A percentile compares a stretch with the other conserved stretches of the same genome.
Conservation (phyloP, 1,140 invertebrate genomes). For the Anoplophora glabripennis region DNA sequence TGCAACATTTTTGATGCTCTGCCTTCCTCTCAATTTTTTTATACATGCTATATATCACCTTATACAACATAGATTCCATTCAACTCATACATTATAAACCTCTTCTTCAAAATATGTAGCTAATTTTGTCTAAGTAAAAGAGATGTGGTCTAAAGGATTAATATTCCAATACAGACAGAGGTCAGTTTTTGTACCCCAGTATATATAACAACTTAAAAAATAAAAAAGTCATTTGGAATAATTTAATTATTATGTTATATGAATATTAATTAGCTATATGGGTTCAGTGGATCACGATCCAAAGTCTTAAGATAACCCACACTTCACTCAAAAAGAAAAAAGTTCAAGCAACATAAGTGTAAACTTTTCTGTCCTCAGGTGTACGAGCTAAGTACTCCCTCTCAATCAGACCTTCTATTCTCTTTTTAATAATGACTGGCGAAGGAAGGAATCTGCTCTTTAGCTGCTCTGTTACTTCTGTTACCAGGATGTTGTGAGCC, state of each 20-base stretch:
- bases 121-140: too few species aligned
- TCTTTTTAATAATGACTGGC: constrained; percentile 97
- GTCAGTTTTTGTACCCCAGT: too few species aligned
- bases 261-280: constrained; percentile 17
- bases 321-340: constrained; percentile 14
- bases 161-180: too few species aligned
- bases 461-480: constrained; percentile 97
- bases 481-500: constrained; percentile 90
- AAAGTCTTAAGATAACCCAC: constrained; percentile 12
- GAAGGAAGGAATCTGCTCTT: constrained; percentile 95
- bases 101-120: too few species aligned
- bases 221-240: constrained; percentile 19
- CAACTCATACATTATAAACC: too few species aligned
- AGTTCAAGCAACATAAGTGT: constrained; percentile 82
- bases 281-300: constrained; percentile 13
- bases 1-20: too few species aligned
- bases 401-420: constrained; percentile 98
- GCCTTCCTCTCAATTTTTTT: too few species aligned
- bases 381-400: constrained; percentile 96
- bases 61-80: too few species aligned
- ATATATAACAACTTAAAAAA: not conserved
- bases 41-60: too few species aligned
- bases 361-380: constrained; percentile 91
- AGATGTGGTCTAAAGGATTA: too few species aligned
- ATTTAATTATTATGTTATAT: constrained; percentile 20